Conservation (phyloP, 2,888 invertebrate genomes). For the Pyrgus malvae region DNA sequence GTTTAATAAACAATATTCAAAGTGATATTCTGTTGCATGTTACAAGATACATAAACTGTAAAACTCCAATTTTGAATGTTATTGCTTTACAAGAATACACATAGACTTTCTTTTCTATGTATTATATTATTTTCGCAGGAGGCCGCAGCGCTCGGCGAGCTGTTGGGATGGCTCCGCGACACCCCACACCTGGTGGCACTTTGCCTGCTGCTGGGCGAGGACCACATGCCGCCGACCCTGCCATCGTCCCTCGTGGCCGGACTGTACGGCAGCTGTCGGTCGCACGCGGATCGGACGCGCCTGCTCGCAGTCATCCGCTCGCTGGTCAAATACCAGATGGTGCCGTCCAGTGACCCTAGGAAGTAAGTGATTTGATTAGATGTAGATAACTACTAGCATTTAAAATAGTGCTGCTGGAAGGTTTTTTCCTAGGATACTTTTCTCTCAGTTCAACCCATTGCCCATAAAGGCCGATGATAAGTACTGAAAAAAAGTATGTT, state of each 20-base stretch:
- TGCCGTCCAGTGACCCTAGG: constrained; percentile 63
- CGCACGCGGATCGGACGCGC: constrained; percentile 56
- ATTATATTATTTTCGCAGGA: constrained; percentile 51
- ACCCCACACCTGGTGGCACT: constrained; percentile 72
- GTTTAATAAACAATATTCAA: no score
- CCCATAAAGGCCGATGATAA: no score
- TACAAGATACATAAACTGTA: no score
- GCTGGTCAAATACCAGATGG: constrained; percentile 70
- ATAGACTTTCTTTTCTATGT: not conserved
- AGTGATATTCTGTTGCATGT: no score
- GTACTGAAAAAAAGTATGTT: no score
- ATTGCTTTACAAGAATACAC: no score
- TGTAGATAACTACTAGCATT: no score
- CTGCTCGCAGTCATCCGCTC: constrained; percentile 64
- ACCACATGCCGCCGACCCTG: constrained; percentile 62
- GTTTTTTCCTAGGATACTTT: no score
- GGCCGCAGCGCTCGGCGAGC: constrained; percentile 65
- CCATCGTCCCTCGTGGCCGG: constrained; percentile 65
- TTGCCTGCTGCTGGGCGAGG: constrained; percentile 71
- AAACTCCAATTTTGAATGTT: no score
- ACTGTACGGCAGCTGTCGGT: constrained; percentile 68
- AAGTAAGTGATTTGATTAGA: constrained; percentile 66
- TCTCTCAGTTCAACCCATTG: no score
- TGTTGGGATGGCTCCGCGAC: constrained; percentile 73
- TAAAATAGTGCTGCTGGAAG: no score